Base-by-base conservation (phyloP, 2,113 vertebrate species). In the Rafetus swinhoei region DNA sequence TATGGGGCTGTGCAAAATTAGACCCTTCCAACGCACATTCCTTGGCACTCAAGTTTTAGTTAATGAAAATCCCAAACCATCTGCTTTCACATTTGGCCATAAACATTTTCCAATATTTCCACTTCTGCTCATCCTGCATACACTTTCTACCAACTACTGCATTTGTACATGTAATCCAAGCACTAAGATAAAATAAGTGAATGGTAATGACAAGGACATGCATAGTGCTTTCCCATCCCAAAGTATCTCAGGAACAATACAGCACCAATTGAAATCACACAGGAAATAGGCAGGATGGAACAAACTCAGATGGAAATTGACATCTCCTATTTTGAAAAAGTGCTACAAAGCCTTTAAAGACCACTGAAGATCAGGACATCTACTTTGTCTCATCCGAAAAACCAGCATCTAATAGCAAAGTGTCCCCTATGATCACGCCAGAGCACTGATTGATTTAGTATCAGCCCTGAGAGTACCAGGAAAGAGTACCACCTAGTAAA, bases 241-340 rank as follows among this genome's bases (percentile, higher is more conserved):
- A 60, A 50, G 29, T 82, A 52, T 79, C 65, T 90, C 74, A 93
- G 79, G 82, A 72, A 80, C 90, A 93, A 93, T n/a, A 87, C 45
- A 53, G 76, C 4, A 85, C 65, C 50, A 90, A 76, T 13, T 13
- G 90, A 92, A 91, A 90, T 86, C 72, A 88, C 24, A 82, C 13
- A 60, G 2, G 24, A 59, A 72, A 90, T 14, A 8, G 0, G 62
- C 21, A 57, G 0, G 69, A 27, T 7, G 90, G 62, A 87, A 39
- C 89, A 85, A 93, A 22, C 10, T 81, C 74, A 62, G 24, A 0
- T 3, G n/a, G 93, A 91, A 81, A 92, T 86, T 91, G 82, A 39
- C 72, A 55, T 59, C 32, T 56, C 81, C 54, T 27, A 77, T 21
- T 35, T 84, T 87, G 32, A 87, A 87, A 95, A 93, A 89, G 16